phyloP scores from a whole-genome alignment of 2,113 vertebrate genomes.

The Hyperoodon ampullatus region DNA sequence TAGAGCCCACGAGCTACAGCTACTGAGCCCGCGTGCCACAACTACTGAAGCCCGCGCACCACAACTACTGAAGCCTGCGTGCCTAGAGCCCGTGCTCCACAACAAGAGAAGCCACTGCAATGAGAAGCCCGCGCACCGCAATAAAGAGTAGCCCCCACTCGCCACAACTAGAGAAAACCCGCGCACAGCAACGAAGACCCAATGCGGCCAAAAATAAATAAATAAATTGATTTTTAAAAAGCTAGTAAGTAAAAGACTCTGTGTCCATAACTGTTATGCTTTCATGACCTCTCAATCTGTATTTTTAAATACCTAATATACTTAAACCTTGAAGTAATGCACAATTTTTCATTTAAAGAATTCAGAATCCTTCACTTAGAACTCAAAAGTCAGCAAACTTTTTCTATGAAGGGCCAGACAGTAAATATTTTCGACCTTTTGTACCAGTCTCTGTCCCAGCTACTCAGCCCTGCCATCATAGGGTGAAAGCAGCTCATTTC shows the following conservation, averaged over 20 bases:
- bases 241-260: not conserved
- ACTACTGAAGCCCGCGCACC: too few relatives aligned
- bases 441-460: not conserved
- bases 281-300: not conserved
- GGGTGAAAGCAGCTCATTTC: not conserved
- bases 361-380: slow-evolving; percentile 4
- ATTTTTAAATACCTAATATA: slow-evolving; percentile 37
- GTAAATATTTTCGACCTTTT: not conserved
- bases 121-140: too few relatives aligned
- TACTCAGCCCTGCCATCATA: not conserved
- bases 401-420: not conserved
- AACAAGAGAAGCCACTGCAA: too few relatives aligned
- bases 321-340: not conserved
- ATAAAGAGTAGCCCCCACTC: too few relatives aligned
- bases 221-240: not conserved
- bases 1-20: too few relatives aligned
- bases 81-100: too few relatives aligned
- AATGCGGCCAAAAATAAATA: too few relatives aligned
- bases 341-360: slow-evolving; percentile 29
- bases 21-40: too few relatives aligned
- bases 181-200: too few relatives aligned
- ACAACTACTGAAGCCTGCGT: too few relatives aligned
- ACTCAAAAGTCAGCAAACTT: not conserved
- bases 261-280: not conserved
- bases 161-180: too few relatives aligned